Evolutionary conservation across 2,113 vertebrate genomes (phyloP), one percentile per base, ranked within the genome.

Genomic region (Peucedramus taeniatus): DNA sequence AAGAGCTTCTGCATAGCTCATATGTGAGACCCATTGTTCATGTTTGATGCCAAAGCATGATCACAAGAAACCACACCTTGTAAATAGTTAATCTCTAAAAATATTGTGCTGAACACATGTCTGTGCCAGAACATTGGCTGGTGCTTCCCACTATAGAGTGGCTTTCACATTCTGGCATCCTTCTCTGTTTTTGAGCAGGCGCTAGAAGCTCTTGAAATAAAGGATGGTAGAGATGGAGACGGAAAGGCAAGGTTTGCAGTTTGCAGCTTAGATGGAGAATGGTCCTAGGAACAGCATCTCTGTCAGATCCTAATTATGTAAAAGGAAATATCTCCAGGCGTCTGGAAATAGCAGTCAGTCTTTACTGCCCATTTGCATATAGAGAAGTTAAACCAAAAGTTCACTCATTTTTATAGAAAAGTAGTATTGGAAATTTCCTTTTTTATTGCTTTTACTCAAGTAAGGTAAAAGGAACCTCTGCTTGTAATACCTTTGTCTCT

Each of bases 281-380:
- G 11, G 9, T 47, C 17, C 16, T 15, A 37, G 20, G 3, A 69
- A 44, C 0, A 1, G 5, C 44, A 39, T 69, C 13, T 71, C 19
- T 82, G 15, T 56, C 37, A 53, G 30, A 51, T 37, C 13, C 51
- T 75, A 24, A 7, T 40, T 22, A 22, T 15, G 13, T 28, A 30
- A 3, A 57, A 63, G 13, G 8, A 54, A 9, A 37, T 63, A 63
- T 28, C 9, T 61, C 22, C 60, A 87, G 33, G 7, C 30, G n/a
- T 70, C 15, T 54, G 39, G 23, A 57, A 84, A 64, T 3, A 15
- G 21, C 1, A 49, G 9, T 19, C 5, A 65, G 11, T 35, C 4
- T 77, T 74, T 71, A 64, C 19, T 66, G 3, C 2, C 3, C 4
- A 27, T 77, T 83, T 87, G 31, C 39, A 35, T 57, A 57, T 8